Conservation (phyloP, 35 echinoderm and acorn worm species). For the Diadema setosum region DNA sequence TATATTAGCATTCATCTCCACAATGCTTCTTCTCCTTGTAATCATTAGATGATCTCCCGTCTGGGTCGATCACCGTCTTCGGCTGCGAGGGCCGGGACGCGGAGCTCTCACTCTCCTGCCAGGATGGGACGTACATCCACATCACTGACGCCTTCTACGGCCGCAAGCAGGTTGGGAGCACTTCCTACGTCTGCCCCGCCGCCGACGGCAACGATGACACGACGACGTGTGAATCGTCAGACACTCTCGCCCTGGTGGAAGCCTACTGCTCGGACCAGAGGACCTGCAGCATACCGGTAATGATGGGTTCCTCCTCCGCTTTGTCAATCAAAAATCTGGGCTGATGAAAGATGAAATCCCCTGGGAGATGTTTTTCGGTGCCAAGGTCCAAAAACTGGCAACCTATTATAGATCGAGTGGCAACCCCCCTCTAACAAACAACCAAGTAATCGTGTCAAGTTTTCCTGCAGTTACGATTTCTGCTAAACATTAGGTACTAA, state of each 20-base stretch:
- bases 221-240: constrained; percentile 41
- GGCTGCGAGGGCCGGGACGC: constrained; percentile 52
- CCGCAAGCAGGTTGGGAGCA: constrained; percentile 62
- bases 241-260: constrained; percentile 62
- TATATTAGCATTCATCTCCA: not conserved
- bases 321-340: no score
- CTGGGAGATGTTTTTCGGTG: no score
- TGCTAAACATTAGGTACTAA: no score
- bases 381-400: no score
- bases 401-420: no score
- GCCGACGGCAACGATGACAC: constrained; percentile 16
- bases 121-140: constrained; percentile 60
- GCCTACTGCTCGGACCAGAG: constrained; percentile 67
- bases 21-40: not conserved
- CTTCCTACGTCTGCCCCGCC: constrained; percentile 46
- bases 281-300: constrained; percentile 70
- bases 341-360: no score
- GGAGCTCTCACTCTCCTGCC: constrained; percentile 58
- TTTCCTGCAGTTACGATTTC: no score
- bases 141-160: constrained; percentile 80
- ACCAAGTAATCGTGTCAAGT: no score
- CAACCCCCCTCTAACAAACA: no score
- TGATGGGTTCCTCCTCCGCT: not conserved
- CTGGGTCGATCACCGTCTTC: constrained; percentile 50
- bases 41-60: constrained; percentile 69